A percentile compares a stretch with the other conserved stretches of the same genome.
These are phyloP conservation scores for Apis cerana DNA, from an alignment of 1,140 invertebrate species.

Conservation along the genomic window DNA sequence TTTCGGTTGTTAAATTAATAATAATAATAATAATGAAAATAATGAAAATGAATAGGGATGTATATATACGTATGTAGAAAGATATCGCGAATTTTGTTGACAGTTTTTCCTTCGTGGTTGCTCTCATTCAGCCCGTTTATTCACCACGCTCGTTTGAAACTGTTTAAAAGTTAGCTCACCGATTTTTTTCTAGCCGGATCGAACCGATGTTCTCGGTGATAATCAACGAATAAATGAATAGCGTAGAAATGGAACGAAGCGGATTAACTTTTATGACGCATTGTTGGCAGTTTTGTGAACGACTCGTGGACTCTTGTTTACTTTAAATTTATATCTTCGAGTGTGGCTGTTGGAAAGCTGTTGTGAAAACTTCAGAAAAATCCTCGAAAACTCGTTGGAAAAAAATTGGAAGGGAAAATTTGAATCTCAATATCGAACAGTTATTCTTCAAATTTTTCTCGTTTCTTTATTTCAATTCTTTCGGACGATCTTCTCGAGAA, in stretches of 20 bases:
- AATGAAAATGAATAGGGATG: too few species aligned
- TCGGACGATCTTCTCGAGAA: too few species aligned
- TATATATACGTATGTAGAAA: not conserved
- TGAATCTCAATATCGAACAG: too few species aligned
- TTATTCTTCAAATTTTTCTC: too few species aligned
- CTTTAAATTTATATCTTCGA: not conserved
- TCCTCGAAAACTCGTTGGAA: not conserved
- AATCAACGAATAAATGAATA: slow-evolving; percentile 11
- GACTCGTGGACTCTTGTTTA: not conserved
- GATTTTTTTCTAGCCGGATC: not conserved
- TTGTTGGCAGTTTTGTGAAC: not conserved
- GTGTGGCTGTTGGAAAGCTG: not conserved
- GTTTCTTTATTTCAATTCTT: too few species aligned
- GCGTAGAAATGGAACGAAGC: not conserved
- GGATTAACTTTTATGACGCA: not conserved
- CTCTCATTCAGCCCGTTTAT: not conserved
- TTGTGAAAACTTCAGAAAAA: not conserved
- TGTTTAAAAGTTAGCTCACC: not conserved
- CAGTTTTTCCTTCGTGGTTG: not conserved
- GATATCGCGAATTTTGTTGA: not conserved
- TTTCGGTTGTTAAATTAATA: too few species aligned
- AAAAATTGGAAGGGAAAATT: not conserved
- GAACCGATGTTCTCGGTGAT: not conserved
- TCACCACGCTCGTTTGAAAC: not conserved
- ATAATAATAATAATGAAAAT: too few species aligned